Conservation (phyloP, 1,140 invertebrate genomes). For the Orius laevigatus region DNA sequence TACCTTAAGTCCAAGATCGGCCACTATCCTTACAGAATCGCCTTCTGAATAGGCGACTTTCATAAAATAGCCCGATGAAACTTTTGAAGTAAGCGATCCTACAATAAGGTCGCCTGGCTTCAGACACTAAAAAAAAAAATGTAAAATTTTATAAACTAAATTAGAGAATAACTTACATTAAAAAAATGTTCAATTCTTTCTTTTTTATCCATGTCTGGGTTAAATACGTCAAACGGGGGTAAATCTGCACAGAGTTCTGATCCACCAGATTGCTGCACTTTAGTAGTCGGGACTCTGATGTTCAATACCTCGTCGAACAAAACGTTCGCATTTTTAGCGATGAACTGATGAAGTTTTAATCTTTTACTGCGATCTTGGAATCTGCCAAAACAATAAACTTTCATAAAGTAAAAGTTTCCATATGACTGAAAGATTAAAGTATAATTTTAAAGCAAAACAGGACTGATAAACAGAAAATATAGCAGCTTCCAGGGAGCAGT, state of each 20-base stretch:
- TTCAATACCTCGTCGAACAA: slow-evolving; percentile 36
- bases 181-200: slow-evolving; percentile 59
- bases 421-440: slow-evolving; percentile 2
- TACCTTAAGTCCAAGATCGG: slow-evolving; percentile 70
- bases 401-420: neutral
- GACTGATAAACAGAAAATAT: neutral
- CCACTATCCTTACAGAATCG: slow-evolving; percentile 56
- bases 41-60: slow-evolving; percentile 68
- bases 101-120: slow-evolving; percentile 68
- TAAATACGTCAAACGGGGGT: slow-evolving; percentile 71
- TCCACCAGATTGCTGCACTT: slow-evolving; percentile 17
- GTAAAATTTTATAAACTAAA: slow-evolving; percentile 6
- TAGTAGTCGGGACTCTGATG: slow-evolving; percentile 17
- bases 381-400: slow-evolving; percentile 29
- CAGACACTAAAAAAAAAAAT: slow-evolving; percentile 43
- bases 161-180: slow-evolving; percentile 41
- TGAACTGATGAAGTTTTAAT: slow-evolving; percentile 67
- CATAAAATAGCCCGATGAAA: slow-evolving; percentile 55
- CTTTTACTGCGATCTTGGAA: slow-evolving; percentile 68
- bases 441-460: neutral
- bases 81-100: slow-evolving; percentile 55
- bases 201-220: slow-evolving; percentile 44
- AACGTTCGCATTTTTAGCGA: slow-evolving; percentile 55
- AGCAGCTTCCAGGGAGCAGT: neutral
- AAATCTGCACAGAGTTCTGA: slow-evolving; percentile 54